These are phyloP conservation scores for Paracanthobrama guichenoti DNA, from an alignment of 2,113 vertebrate genomes.

Conservation along the genomic window DNA sequence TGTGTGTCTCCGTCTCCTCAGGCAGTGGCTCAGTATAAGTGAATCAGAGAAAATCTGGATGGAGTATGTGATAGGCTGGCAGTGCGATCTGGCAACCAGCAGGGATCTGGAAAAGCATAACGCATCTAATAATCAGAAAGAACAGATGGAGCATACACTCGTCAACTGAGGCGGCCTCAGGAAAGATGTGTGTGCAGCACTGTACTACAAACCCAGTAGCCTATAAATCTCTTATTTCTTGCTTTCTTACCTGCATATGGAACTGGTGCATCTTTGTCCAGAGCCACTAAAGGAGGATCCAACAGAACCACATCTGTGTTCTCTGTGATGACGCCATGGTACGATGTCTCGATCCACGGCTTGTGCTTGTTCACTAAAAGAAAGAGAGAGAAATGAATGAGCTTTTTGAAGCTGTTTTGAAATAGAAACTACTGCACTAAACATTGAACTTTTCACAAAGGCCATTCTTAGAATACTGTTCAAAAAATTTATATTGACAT, in stretches of 20 bases:
- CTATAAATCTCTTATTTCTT: conserved; percentile 36
- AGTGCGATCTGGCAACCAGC: conserved; percentile 12
- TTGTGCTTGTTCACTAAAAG: conserved; percentile 94
- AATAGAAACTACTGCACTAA: not conserved
- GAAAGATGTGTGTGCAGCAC: not conserved
- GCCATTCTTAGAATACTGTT: not conserved
- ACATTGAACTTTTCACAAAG: not conserved
- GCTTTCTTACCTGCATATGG: conserved; percentile 87
- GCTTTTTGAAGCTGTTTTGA: not conserved
- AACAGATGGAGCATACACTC: not conserved
- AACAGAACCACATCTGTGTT: conserved; percentile 92
- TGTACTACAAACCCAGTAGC: conserved; percentile 4
- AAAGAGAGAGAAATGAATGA: conserved; percentile 35
- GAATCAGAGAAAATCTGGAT: not conserved
- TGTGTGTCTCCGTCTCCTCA: not conserved
- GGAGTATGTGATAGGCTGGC: conserved; percentile 46
- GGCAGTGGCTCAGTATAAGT: not conserved
- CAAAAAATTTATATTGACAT: not conserved
- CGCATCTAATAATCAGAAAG: conserved; percentile 17
- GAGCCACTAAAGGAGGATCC: conserved; percentile 92
- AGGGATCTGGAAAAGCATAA: conserved; percentile 10
- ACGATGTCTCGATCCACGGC: conserved; percentile 97
- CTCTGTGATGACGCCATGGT: conserved; percentile 95
- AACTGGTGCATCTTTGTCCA: conserved; percentile 95
- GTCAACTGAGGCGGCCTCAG: conserved; percentile 3